These are phyloP conservation scores for Nemapogon koenigi DNA, from an alignment of 2,888 invertebrate genomes.

Conservation along the genomic window DNA sequence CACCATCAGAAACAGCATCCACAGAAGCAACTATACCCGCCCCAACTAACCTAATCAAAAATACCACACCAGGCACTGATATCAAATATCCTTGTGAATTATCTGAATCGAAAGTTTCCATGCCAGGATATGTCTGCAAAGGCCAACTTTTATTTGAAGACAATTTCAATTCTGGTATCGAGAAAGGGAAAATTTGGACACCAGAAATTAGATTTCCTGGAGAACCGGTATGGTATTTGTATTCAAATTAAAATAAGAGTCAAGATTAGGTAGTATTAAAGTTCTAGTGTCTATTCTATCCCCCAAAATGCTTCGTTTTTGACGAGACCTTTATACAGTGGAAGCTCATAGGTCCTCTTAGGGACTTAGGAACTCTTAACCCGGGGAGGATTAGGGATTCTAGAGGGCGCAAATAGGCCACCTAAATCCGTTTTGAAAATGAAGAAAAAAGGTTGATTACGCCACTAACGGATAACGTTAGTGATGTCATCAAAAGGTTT, in stretches of 20 bases:
- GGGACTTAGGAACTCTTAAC: too few relatives aligned
- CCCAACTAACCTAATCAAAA: constrained; percentile 10
- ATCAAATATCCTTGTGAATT: constrained; percentile 32
- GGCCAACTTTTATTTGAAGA: constrained; percentile 70
- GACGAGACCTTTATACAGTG: neutral
- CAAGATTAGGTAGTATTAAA: too few relatives aligned
- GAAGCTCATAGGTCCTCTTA: too few relatives aligned
- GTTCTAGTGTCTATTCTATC: too few relatives aligned
- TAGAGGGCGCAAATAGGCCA: too few relatives aligned
- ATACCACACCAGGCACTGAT: constrained; percentile 14
- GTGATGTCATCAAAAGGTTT: too few relatives aligned
- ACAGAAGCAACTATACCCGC: constrained; percentile 8
- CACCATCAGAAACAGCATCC: neutral
- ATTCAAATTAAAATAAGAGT: too few relatives aligned
- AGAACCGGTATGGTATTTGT: constrained; percentile 65
- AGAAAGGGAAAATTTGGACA: constrained; percentile 60
- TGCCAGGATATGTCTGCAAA: constrained; percentile 49
- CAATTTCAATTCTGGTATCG: constrained; percentile 49
- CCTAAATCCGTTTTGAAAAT: too few relatives aligned
- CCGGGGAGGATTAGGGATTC: too few relatives aligned
- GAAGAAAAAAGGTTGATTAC: too few relatives aligned
- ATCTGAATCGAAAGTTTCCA: constrained; percentile 35
- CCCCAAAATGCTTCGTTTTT: too few relatives aligned
- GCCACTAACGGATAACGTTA: too few relatives aligned
- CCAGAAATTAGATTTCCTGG: constrained; percentile 64